Percentiles rank a stretch among this genome's conserved stretches.
Evolutionary conservation across 2,888 invertebrate species (phyloP).

Genomic region (Zygothrica quintamaculata): DNA sequence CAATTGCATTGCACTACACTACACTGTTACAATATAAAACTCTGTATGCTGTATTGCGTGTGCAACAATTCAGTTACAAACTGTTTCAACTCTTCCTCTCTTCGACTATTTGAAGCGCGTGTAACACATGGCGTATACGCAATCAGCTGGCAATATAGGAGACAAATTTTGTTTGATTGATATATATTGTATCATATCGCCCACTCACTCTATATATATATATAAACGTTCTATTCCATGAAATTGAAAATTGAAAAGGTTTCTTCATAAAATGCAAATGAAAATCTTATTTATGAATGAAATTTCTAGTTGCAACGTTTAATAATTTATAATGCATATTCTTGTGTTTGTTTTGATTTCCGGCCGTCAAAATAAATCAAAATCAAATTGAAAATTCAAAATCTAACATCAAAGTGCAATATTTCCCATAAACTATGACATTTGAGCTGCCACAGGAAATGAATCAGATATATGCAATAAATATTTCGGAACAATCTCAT

Average conservation of each 20-base stretch:
- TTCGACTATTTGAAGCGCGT: not conserved
- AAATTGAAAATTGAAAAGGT: conserved; percentile 25
- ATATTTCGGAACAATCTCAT: not conserved
- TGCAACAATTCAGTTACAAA: conserved; percentile 4
- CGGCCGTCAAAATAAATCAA: conserved; percentile 56
- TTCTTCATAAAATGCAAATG: conserved; percentile 3
- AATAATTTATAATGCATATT: conserved; percentile 26
- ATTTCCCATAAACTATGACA: conserved; percentile 42
- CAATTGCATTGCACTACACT: not conserved
- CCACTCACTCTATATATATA: conserved; percentile 7
- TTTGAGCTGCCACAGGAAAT: conserved; percentile 64
- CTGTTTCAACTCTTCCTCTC: not conserved
- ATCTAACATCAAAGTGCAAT: conserved; percentile 62
- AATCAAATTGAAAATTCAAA: too few relatives aligned
- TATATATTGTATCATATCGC: not conserved
- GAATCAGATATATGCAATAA: conserved; percentile 46
- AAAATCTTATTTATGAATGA: conserved; percentile 54
- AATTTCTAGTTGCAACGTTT: conserved; percentile 27
- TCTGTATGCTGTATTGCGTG: conserved; percentile 40
- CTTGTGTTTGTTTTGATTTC: conserved; percentile 52
- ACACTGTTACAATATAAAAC: not conserved
- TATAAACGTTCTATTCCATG: conserved; percentile 1
- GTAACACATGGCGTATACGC: conserved; percentile 42
- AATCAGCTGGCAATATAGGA: conserved; percentile 28
- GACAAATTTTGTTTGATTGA: not conserved